Evolutionary conservation across 2,888 invertebrate genomes (phyloP), one percentile per base, ranked within the genome.

Genomic region (Acheta domesticus): DNA sequence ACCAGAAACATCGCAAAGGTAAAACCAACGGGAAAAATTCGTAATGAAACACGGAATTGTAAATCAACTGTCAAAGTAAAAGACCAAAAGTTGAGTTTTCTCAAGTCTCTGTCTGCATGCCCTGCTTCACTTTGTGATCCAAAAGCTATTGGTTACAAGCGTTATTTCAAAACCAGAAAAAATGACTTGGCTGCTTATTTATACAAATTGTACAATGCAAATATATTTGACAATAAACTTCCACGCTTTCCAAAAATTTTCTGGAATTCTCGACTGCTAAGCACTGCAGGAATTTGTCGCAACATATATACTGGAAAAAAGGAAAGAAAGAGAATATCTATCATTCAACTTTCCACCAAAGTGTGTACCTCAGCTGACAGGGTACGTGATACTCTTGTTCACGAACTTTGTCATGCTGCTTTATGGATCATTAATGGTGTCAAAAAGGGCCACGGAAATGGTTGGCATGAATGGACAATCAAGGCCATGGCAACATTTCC

Each of bases 361-460:
- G 84, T 88, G 81, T 83, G 95, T 79, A 94, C 94, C 84, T 90
- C 89, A 0, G 90, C 94, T n/a, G 94, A 94, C 85, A 89, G 97
- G 75, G 86, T 97, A 21, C 89, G 98, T 11, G 97, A 98, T 86
- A 98, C 98, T 0, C 88, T 98, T 36, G 90, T 97, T 48, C 98
- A 98, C 86, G 98, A 98, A 87, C 87, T 98, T 88, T 98, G 98
- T 83, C 98, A 98, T 87, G 97, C 97, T 0, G 97, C 96, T 20
- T 92, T 94, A 0, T 98, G 96, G 95, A 86, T 97, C 2, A 89
- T 97, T 2, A 92, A 96, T 84, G 90, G 91, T 0, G 86, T 92
- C 4, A 89, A 90, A 1, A 94, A 94, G 81, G 95, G 94, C 0
- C 98, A 98, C 85, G 98, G 98, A 0, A 89, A 90, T 0, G 88